These are phyloP conservation scores for Parapsyche elsis DNA, from an alignment of 1,140 invertebrate genomes.

Conservation along the genomic window DNA sequence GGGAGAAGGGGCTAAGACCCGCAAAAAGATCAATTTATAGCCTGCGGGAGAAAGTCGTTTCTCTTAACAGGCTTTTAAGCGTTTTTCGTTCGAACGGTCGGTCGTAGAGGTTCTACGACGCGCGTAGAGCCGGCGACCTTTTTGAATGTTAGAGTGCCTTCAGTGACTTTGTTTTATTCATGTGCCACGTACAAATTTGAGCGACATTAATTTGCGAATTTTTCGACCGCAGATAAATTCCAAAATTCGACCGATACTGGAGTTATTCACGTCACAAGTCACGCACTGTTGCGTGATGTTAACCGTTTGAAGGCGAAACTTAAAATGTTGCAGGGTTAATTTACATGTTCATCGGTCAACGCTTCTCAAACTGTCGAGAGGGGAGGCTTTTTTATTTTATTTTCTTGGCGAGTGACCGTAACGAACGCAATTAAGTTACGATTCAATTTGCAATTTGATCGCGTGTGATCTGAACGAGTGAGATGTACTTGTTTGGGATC, in stretches of 20 bases:
- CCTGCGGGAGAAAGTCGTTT: conserved; percentile 27
- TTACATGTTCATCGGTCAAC: too few species aligned
- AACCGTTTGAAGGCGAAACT: too few species aligned
- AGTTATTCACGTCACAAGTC: too few species aligned
- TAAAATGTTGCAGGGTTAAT: too few species aligned
- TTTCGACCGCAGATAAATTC: not conserved
- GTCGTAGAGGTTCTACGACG: not conserved
- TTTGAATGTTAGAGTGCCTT: not conserved
- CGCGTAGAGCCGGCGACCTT: not conserved
- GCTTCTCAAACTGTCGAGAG: too few species aligned
- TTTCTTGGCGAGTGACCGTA: too few species aligned
- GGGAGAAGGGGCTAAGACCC: not conserved
- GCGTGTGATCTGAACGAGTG: not conserved
- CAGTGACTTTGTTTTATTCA: not conserved
- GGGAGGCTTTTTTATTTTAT: too few species aligned
- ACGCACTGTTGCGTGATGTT: too few species aligned
- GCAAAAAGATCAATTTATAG: conserved; percentile 39
- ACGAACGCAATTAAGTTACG: too few species aligned
- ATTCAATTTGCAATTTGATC: not conserved
- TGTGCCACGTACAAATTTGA: not conserved
- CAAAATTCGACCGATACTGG: not conserved
- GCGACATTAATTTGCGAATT: not conserved
- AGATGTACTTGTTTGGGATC: not conserved
- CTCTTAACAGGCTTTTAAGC: conserved; percentile 42
- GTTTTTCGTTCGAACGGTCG: conserved; percentile 21